Evolutionary conservation across 2,797 vertebrate species (phyloP), one percentile per base, ranked within the genome.

Genomic region (Vireo griseus): DNA sequence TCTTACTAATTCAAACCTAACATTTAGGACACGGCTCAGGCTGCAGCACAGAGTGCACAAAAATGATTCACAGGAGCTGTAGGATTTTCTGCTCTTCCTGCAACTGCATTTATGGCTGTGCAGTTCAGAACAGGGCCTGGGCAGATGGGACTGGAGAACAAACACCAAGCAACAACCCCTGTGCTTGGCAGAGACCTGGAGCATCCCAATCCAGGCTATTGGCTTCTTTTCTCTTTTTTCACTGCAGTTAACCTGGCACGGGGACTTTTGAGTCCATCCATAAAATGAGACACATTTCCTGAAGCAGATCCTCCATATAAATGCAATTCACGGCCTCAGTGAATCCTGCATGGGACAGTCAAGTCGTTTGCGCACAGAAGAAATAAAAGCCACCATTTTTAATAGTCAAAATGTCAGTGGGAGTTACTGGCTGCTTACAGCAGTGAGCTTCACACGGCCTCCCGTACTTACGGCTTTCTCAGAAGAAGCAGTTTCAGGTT

Each of bases 361-460:
- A 26, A 62, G 9, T 6, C 8, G 16, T 40, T 55, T 5, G 29
- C 6, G 24, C 7, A 12, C 29, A 33, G 4, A 83, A 4, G 6
- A 20, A 40, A 29, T 5, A 55, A 24, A 55, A 55, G 8, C 4
- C 20, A 13, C 5, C 2, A 9, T 11, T 55, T 73, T 16, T 11
- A 19, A 16, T 5, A 16, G 13, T 17, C 35, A 25, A 35, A 42
- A 25, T 1, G 5, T 2, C 35, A 11, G 1, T 14, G 5, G 9
- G 11, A 83, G 7, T 55, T 42, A 57, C 20, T 5, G 20, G 8
- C 50, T 25, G 19, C 10, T 48, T 33, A 35, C 10, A 83, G 20
- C 50, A 63, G 8, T 1, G 3, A 50, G 25, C 35, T 31, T 31
- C 25, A 17, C 2, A 14, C 12, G 10, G 17, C 24, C 17, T 47